Percentiles rank a stretch among this genome's conserved stretches.
These are phyloP conservation scores for Nasonia giraulti DNA, from an alignment of 1,140 invertebrate species.

Conservation along the genomic window DNA sequence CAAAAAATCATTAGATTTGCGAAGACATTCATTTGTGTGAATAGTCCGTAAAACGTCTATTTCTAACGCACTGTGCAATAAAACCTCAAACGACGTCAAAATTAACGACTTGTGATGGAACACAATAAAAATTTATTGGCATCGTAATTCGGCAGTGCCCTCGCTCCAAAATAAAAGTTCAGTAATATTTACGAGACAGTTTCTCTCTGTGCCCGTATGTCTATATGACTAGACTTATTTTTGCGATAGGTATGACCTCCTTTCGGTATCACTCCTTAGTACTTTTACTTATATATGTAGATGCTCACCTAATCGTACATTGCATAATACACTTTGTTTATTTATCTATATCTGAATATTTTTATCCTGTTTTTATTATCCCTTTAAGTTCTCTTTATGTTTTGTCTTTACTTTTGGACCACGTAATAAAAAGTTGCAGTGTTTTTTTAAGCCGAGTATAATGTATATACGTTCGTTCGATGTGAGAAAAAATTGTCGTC, in stretches of 20 bases:
- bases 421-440: constrained; percentile 37
- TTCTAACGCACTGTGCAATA: background rate
- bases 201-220: background rate
- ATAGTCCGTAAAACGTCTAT: background rate
- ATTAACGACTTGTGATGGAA: background rate
- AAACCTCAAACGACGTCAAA: background rate
- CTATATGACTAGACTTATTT: constrained; percentile 20
- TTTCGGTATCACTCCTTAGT: background rate
- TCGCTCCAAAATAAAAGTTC: background rate
- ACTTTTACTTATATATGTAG: constrained; percentile 26
- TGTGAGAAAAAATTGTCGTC: background rate
- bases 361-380: background rate
- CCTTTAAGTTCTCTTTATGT: constrained; percentile 29
- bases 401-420: constrained; percentile 30
- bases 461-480: background rate
- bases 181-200: background rate
- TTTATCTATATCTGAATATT: constrained; percentile 6
- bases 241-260: constrained; percentile 2
- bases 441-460: background rate
- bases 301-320: constrained; percentile 14
- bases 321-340: constrained; percentile 28
- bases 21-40: too few species aligned
- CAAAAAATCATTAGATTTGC: too few species aligned
- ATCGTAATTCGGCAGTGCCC: background rate
- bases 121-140: background rate